Base-by-base conservation (phyloP, 2,797 vertebrate genomes). In the Hydrophis major region DNA sequence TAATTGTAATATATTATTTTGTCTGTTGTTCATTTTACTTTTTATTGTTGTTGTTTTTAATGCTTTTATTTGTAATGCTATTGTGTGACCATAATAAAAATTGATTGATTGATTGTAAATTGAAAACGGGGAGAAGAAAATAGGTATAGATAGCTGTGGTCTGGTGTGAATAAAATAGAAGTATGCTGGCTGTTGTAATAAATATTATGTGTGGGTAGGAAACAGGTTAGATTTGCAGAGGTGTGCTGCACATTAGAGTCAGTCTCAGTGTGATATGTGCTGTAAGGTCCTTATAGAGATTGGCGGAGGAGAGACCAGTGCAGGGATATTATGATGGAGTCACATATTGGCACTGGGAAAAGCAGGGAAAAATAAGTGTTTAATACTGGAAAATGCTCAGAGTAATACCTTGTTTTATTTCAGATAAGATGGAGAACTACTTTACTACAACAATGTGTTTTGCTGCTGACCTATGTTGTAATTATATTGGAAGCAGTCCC, bases 401-500 rank as follows among this genome's bases (percentile, higher is more conserved):
- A 95, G 89, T 63, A 37, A 89, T 92, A 88, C 3, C 50, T 61
- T 88, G 6, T 95, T 94, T 96, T 92, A 55, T 96, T 98, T 94
- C 98, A 99, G 99, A 99, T 99, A 98, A 98, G 96, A 94, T 97
- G 97, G 97, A 97, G 94, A 95, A 94, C 96, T 92, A 11, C 97
- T 86, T 89, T 98, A 89, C 92, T 92, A 11, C 96, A 95, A 0
- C 95, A 96, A 90, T 96, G 97, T 96, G 97, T 98, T 96, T 93
- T 98, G 92, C 95, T 98, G 95, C 90, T 98, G 93, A 93, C 98
- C 8, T 97, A 97, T 96, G 96, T 98, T 93, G 96, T 98, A 89
- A 92, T 98, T 94, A 96, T 93, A 94, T 96, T 98, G 60, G 96
- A 98, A 95, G 97, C 98, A 89, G 99, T 99, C 91, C 99, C 99